Percentiles rank a stretch among this genome's conserved stretches.
These are phyloP conservation scores for Lepidocolaptes lacrymiger DNA, from an alignment of 2,797 vertebrate species.

Conservation along the genomic window DNA sequence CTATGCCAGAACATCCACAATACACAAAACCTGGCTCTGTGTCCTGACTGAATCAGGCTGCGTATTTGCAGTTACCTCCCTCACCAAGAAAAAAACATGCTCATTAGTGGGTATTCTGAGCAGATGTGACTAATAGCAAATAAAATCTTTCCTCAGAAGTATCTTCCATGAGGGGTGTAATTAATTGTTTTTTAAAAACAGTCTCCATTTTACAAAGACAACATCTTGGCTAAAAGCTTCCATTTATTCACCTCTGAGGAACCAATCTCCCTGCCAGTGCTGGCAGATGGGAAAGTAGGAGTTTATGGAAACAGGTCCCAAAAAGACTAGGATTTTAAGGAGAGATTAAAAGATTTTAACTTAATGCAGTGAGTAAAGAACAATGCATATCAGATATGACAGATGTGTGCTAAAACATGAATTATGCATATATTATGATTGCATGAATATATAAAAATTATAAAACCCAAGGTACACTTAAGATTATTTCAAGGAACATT, in stretches of 20 bases:
- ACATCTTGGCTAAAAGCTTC: background rate
- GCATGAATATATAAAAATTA: background rate
- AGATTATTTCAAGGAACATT: background rate
- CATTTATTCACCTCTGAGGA: slow-evolving; percentile 18
- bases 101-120: background rate
- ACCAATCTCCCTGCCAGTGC: background rate
- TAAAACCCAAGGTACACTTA: background rate
- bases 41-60: background rate
- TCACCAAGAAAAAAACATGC: background rate
- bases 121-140: slow-evolving; percentile 5
- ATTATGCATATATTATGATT: background rate
- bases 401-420: background rate
- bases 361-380: slow-evolving; percentile 8
- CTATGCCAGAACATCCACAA: background rate
- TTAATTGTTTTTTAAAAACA: slow-evolving; percentile 15
- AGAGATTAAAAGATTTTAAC: slow-evolving; percentile 17
- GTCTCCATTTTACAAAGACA: background rate
- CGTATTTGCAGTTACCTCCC: background rate
- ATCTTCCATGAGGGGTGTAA: background rate
- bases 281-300: slow-evolving; percentile 15
- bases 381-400: background rate
- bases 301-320: background rate
- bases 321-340: background rate
- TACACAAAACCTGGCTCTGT: background rate
- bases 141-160: background rate